phyloP scores from a whole-genome alignment of 2,113 vertebrate genomes.

The Lasiurus borealis region DNA sequence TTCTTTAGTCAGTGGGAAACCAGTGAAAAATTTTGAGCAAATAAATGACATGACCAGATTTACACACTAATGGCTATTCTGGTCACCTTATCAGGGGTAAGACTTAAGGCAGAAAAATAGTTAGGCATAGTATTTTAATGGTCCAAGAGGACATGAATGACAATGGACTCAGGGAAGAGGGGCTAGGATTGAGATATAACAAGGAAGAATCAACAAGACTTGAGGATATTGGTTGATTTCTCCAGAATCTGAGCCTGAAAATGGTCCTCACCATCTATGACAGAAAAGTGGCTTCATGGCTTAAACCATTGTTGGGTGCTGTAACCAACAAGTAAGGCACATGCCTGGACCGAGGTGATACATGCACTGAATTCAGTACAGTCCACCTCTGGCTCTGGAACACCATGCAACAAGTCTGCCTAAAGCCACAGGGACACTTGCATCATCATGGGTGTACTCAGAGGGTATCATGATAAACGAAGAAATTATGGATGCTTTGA shows the following conservation, averaged over 20 bases:
- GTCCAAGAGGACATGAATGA: background rate
- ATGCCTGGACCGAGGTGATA: background rate
- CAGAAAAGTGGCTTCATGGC: background rate
- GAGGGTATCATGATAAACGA: background rate
- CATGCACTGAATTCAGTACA: background rate
- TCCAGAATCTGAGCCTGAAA: background rate
- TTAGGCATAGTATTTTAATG: background rate
- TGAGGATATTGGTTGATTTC: background rate
- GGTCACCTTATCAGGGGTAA: background rate
- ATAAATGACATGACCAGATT: background rate
- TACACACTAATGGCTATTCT: background rate
- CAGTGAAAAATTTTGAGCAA: constrained; percentile 6
- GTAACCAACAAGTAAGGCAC: background rate
- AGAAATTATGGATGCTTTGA: constrained; percentile 32
- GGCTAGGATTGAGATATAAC: background rate
- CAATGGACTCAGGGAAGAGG: background rate
- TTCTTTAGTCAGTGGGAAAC: background rate
- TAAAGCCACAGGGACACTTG: background rate
- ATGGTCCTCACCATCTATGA: background rate
- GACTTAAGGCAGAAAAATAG: background rate
- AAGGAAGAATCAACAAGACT: background rate
- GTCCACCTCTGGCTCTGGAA: background rate
- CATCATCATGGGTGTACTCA: background rate
- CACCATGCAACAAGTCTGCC: background rate
- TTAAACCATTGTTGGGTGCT: background rate